Conservation (phyloP, 2,888 invertebrate species). For the Chrysomela aeneicollis region DNA sequence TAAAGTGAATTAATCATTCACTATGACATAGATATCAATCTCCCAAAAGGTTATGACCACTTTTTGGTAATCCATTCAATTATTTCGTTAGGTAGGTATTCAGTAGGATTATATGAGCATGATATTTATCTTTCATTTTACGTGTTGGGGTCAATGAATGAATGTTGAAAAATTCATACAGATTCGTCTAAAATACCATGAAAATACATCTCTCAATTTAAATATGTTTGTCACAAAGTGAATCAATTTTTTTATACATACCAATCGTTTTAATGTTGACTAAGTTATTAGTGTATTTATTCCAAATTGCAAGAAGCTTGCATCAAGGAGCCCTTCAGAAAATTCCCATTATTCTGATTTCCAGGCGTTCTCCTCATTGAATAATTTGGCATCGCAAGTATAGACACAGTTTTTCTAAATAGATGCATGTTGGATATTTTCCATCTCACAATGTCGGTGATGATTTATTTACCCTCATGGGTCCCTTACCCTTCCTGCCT, state of each 20-base stretch:
- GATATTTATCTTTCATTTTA: too few relatives aligned
- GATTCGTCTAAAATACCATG: too few relatives aligned
- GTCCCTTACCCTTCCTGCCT: neutral
- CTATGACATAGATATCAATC: too few relatives aligned
- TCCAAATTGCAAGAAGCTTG: neutral
- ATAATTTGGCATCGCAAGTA: too few relatives aligned
- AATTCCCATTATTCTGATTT: neutral
- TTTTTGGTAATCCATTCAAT: too few relatives aligned
- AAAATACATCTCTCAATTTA: too few relatives aligned
- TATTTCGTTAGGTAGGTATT: too few relatives aligned
- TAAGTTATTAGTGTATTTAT: neutral
- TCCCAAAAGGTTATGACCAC: too few relatives aligned
- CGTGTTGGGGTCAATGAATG: too few relatives aligned
- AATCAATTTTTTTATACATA: neutral
- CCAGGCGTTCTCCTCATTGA: neutral
- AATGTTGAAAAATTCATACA: too few relatives aligned
- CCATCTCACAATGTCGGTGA: neutral
- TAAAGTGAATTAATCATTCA: too few relatives aligned
- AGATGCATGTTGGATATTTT: neutral
- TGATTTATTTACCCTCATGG: neutral
- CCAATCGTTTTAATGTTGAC: neutral
- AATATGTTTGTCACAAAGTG: neutral
- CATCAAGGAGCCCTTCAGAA: neutral
- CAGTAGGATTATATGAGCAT: too few relatives aligned
- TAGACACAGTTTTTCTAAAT: neutral